Evolutionary conservation across 2,113 vertebrate species (phyloP).

Genomic region (Pelodiscus sinensis): DNA sequence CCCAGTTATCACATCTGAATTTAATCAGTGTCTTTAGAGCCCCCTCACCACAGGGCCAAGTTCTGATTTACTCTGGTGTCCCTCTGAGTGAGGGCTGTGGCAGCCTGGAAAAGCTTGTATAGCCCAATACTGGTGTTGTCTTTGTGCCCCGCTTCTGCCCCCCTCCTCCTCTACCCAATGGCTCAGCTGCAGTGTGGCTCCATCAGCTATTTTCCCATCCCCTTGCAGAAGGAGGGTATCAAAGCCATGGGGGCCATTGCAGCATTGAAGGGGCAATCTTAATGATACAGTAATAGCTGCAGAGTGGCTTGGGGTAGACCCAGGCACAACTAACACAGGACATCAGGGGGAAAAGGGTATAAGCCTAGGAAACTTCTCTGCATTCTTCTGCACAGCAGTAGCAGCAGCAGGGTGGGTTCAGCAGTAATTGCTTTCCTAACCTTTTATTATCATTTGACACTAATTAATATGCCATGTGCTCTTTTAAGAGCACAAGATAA

Average conservation of each 20-base stretch:
- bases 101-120: background rate
- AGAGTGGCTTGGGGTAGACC: background rate
- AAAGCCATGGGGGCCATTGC: background rate
- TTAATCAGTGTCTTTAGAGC: background rate
- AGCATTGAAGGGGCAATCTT: too few relatives aligned
- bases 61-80: background rate
- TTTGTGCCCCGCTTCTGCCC: background rate
- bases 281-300: background rate
- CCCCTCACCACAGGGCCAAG: background rate
- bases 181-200: too few relatives aligned
- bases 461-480: conserved; percentile 38
- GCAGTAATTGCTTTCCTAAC: background rate
- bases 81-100: background rate
- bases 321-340: background rate
- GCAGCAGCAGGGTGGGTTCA: background rate
- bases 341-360: background rate
- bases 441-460: conserved; percentile 18
- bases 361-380: background rate
- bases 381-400: conserved; percentile 1
- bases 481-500: conserved; percentile 20
- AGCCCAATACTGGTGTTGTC: background rate
- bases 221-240: background rate
- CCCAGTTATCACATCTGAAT: background rate
- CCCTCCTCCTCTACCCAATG: too few relatives aligned
- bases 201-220: background rate